Base-by-base conservation (phyloP, 2,797 vertebrate species). In the Psittacula echo region DNA sequence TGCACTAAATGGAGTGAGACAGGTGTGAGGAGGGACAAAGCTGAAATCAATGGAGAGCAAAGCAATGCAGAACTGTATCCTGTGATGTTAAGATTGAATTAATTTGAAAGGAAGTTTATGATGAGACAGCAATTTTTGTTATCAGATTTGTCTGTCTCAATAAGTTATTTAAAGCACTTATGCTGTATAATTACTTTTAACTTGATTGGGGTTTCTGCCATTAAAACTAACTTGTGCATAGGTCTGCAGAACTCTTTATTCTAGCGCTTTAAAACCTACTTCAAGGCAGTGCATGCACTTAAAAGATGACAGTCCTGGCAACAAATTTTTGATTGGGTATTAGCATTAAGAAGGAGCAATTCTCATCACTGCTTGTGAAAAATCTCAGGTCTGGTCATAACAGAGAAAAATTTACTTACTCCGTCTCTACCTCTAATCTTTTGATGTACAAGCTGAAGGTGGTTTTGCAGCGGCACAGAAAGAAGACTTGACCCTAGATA, bases 181-280 rank as follows among this genome's bases (percentile, higher is more conserved):
- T 1, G 65, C 44, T 78, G 73, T 45, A 74, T 91, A 95, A 96
- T 96, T 93, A 89, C 93, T 94, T 95, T 84, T 85, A 87, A 91
- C 83, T 95, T 92, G 82, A 94, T 83, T 81, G 60, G 42, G 11
- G 0, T 72, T 90, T 79, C 91, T 72, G 60, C 72, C 68, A 87
- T 86, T 94, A 94, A 90, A 93, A 88, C 22, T 90, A 88, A 92
- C 72, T n/a, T 92, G 29, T 48, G 66, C 70, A 75, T 15, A 64
- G 71, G 84, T 70, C 60, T 84, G 42, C 61, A 60, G 80, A 74
- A 93, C 85, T 92, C 93, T 87, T 95, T 93, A 91, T 76, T 75
- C 74, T 41, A 45, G 39, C 30, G 41, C 84, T 89, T 86, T 87
- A 80, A 74, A 89, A 92, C 9, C 17, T 47, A 10, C 66, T 92